Base-by-base conservation (phyloP, 2,888 invertebrate genomes). In the Globia sparganii region DNA sequence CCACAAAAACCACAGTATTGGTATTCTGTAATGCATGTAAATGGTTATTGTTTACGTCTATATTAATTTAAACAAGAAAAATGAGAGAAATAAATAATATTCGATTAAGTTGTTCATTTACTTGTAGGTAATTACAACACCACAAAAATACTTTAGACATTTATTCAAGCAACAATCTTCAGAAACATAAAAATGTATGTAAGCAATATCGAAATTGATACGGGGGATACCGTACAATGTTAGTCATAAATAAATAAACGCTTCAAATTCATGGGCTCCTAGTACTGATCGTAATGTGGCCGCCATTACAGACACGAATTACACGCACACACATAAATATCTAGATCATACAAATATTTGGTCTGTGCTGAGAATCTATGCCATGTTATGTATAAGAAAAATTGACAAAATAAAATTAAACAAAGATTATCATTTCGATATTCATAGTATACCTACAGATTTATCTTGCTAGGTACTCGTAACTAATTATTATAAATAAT, bases 231-330 rank as follows among this genome's bases (percentile, higher is more conserved):
- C 49, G 53, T 53, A 81, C 31, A 58, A 66, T 76, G 66, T 65
- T 21, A 46, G 56, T 56, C 46, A 66, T 72, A 81, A 81, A 81
- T 69, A 81, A 72, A 77, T 66, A 81, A 78, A 40, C 81, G 68
- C 72, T 81, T 77, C 53, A 72, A 46, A 69, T 77, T 81, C 72
- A 72, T 72, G 46, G 81, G 56, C 37, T 43, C 59, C 68, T 65
- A 31, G 77, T 69, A 72, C 58, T 40, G 28, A 34, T 40, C 18
- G 67, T 80, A 59, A 71, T 65, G 72, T 64, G 73, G 65, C 72
- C 46, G 59, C 53, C 53, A 62, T 67, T 77, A 72, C 59, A 77
- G 64, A 68, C 68, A 71, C 28, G 59, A 49, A 74, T 78, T 37
- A 66, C 49, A 72, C 72, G 72, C 78, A 73, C 72, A 53, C 46